Conservation (phyloP, 2,797 vertebrate species). For the Lerista edwardsae region DNA sequence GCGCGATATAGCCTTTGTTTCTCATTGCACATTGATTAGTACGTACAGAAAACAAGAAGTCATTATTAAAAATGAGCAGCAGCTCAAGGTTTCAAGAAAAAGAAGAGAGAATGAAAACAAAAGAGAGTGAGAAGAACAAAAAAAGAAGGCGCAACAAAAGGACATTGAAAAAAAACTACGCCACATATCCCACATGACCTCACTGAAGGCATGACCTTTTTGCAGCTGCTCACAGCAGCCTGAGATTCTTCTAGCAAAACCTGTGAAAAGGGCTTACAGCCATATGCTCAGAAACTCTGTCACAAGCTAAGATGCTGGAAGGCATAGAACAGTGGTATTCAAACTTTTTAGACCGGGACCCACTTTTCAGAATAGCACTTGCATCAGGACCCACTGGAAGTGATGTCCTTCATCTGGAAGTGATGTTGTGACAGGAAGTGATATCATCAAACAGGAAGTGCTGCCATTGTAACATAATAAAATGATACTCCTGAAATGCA, state of each 20-base stretch:
- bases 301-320: not conserved
- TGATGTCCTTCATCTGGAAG: no score
- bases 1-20: rapidly evolving
- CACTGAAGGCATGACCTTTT: slow-evolving; percentile 29
- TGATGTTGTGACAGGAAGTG: no score
- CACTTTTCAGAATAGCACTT: no score
- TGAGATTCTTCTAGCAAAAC: not conserved
- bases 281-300: slow-evolving; percentile 26
- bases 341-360: no score
- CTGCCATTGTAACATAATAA: no score
- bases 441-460: no score
- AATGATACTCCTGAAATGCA: no score
- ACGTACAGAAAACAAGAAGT: slow-evolving; percentile 4
- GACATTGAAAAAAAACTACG: not conserved
- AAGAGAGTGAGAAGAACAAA: slow-evolving; percentile 30
- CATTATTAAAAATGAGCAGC: slow-evolving; percentile 38
- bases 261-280: slow-evolving; percentile 23
- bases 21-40: slow-evolving; percentile 18
- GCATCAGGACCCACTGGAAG: no score
- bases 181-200: slow-evolving; percentile 23
- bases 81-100: not conserved
- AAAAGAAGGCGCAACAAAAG: not conserved
- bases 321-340: slow-evolving; percentile 19
- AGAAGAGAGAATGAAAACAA: slow-evolving; percentile 27
- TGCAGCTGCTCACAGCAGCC: not conserved